Evolutionary conservation across 37 sponge, comb jelly and placozoan species (phyloP), one percentile per base, ranked within the genome.

Genomic region (Ianthella basta): DNA sequence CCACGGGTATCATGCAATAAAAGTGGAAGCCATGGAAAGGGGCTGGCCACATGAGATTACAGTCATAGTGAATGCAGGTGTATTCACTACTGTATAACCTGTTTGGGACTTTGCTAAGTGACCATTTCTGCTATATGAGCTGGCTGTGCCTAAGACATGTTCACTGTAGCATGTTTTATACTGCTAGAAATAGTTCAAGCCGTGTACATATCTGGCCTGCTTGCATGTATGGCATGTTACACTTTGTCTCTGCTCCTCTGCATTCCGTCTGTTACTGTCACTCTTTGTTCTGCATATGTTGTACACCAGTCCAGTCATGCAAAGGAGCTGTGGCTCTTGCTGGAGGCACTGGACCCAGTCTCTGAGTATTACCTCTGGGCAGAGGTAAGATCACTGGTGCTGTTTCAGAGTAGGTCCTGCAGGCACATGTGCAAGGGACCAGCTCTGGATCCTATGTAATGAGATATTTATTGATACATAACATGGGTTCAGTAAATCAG

Each of bases 241-340:
- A n/a, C n/a, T n/a, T n/a, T n/a, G n/a, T n/a, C n/a, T n/a, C n/a
- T n/a, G n/a, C n/a, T n/a, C n/a, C n/a, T 14, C 33, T 80, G 80
- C 24, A 55, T 55, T 54, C 23, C 24, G 50, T 44, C 50, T 44
- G 6, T 8, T 44, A 3, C 50, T 44, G 50, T 44, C n/a, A n/a
- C n/a, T n/a, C 50, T 44, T 8, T 44, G 50, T 44, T 10, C 50
- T 44, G 8, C 14, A 65, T 59, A 24, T 40, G 16, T 74, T 73
- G 21, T 19, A 60, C 20, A 59, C 20, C 44, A 90, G 91, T 75
- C 86, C 1, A 82, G 75, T 8, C 66, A 83, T 60, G 87, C 91
- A 1, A 63, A 66, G 64, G 80, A 86, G 60, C 35, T 90, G 36
- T 90, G 91, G 91, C 32, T 90, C 68, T 35, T 78, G 38, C n/a